Base-by-base conservation (phyloP, 1,140 invertebrate species). In the Acromyrmex heyeri region DNA sequence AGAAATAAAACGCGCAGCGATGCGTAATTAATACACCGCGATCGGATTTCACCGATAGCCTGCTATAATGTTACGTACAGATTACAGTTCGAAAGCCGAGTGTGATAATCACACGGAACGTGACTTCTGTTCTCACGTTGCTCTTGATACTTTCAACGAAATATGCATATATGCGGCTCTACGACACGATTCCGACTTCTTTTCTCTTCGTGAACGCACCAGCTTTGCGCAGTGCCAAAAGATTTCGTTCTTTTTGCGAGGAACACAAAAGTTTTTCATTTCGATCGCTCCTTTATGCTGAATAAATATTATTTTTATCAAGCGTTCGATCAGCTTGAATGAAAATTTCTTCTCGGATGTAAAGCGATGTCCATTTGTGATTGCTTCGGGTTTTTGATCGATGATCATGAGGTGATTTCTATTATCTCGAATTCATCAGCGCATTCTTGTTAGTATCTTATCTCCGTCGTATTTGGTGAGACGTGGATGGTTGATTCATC, bases 21-120 rank as follows among this genome's bases (percentile, higher is more conserved):
- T 34, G 48, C 21, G 88, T 90, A 90, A 90, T 90, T 90, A 88
- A 90, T 90, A 90, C 14, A 38, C 27, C 24, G n/a, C 62, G 85
- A 87, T 90, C 65, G 62, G 57, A 88, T 90, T 87, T 86, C 86
- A 38, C 30, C 79, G 79, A 86, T 85, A 73, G 57, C 21, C 61
- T 16, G n/a, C 27, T 27, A 38, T 86, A 75, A 83, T 81, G 88
- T 85, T 85, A 86, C 85, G 50, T 44, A 53, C 57, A 21, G 44
- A 50, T 69, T 48, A 59, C n/a, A 14, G 38, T 30, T 86, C 85
- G 77, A 61, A 82, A 70, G 59, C 12, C 61, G 50, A 21, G 38
- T 61, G 69, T 18, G 55, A 83, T 82, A 82, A 82, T 82, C 38
- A 18, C 53, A 1, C 16, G 50, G 21, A 81, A 81, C 65, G 50